A percentile compares a stretch with the other conserved stretches of the same genome.
Evolutionary conservation across 2,888 invertebrate species (phyloP).

Genomic region (Atrina japonica): DNA sequence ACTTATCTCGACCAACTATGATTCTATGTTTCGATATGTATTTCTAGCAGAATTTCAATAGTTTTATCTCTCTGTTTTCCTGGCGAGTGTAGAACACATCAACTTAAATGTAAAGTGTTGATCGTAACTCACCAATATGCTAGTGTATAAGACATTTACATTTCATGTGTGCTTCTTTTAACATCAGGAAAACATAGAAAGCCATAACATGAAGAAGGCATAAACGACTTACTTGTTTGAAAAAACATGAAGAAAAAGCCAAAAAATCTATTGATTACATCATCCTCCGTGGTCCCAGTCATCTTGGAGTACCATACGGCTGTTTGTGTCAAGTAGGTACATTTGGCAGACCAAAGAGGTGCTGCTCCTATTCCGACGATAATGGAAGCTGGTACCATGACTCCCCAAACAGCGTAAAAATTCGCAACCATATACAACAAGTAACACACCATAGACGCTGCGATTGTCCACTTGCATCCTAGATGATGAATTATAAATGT

Average conservation of each 20-base stretch:
- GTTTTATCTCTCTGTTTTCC: too few relatives aligned
- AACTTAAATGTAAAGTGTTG: too few relatives aligned
- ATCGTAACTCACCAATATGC: too few relatives aligned
- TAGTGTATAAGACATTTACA: too few relatives aligned
- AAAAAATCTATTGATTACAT: slow-evolving; percentile 97
- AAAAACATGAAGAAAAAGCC: slow-evolving; percentile 99
- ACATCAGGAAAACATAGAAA: too few relatives aligned
- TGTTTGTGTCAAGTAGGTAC: slow-evolving; percentile 91
- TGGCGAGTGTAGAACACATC: too few relatives aligned
- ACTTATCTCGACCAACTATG: too few relatives aligned
- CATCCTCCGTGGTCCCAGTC: slow-evolving; percentile 90
- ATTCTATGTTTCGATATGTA: too few relatives aligned
- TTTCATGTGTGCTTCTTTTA: too few relatives aligned
- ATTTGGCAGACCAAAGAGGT: slow-evolving; percentile 99
- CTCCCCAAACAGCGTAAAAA: slow-evolving; percentile 93
- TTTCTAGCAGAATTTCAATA: too few relatives aligned
- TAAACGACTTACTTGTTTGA: slow-evolving; percentile 97
- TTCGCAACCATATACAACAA: slow-evolving; percentile 97
- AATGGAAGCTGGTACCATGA: slow-evolving; percentile 88
- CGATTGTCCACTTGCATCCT: slow-evolving; percentile 97
- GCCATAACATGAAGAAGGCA: too few relatives aligned
- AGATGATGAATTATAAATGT: slow-evolving; percentile 81
- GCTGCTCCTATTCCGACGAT: slow-evolving; percentile 97
- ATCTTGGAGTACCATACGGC: slow-evolving; percentile 93
- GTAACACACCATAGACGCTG: slow-evolving; percentile 95